Evolutionary conservation across 2,797 vertebrate species (phyloP).

Genomic region (Esox lucius): DNA sequence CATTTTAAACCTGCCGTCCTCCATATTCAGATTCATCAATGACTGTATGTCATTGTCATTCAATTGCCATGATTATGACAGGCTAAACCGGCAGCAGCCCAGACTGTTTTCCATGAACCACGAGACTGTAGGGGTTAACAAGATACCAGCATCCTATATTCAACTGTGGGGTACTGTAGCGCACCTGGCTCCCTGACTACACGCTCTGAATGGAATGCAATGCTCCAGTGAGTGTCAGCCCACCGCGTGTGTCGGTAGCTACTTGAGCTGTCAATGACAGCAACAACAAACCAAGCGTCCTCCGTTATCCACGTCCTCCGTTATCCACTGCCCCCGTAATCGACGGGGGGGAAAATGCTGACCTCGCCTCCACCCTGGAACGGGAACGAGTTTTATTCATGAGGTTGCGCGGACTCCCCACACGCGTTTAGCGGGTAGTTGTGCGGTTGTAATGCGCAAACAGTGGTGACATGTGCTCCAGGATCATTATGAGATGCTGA

Average conservation of each 20-base stretch:
- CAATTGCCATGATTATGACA: neutral
- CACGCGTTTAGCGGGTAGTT: neutral
- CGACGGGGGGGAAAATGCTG: neutral
- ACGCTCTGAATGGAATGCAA: neutral
- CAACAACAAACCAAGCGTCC: neutral
- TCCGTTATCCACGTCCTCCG: neutral
- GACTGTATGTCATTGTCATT: too few species aligned
- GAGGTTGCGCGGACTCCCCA: neutral
- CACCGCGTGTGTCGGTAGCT: neutral
- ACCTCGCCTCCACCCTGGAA: neutral
- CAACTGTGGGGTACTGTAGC: neutral
- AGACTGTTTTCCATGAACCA: neutral
- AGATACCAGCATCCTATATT: neutral
- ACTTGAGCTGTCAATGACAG: neutral
- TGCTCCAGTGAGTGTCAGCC: neutral
- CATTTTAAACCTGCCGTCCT: too few species aligned
- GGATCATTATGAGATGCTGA: conserved; percentile 42
- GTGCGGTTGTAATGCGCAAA: conserved; percentile 9
- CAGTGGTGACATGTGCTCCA: conserved; percentile 25
- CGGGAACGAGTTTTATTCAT: neutral
- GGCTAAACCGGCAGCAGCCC: neutral
- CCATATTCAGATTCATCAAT: too few species aligned
- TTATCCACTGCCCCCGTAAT: neutral
- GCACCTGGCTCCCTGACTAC: neutral
- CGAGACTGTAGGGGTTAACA: neutral